Conservation (phyloP, 2,113 vertebrate species). For the Neodontobutis hainanensis region DNA sequence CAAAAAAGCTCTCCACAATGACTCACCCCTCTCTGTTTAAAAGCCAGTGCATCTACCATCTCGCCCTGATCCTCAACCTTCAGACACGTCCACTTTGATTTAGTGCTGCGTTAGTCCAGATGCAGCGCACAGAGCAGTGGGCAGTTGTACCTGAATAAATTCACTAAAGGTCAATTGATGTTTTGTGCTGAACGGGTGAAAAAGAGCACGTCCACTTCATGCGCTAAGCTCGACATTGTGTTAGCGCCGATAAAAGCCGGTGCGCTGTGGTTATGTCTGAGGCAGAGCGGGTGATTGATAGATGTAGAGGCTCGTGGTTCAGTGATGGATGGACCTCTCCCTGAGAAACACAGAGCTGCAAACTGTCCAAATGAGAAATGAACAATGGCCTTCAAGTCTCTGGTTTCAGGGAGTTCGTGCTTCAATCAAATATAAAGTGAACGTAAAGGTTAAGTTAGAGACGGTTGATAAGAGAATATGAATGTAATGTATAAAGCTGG, state of each 20-base stretch:
- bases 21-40: too few relatives aligned
- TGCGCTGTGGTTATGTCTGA: not conserved
- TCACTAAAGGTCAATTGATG: not conserved
- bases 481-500: too few relatives aligned
- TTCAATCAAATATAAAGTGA: too few relatives aligned
- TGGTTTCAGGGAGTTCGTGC: slow-evolving; percentile 4
- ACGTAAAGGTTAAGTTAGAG: too few relatives aligned
- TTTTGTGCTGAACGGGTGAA: slow-evolving; percentile 12
- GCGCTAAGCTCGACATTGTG: slow-evolving; percentile 14
- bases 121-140: too few relatives aligned
- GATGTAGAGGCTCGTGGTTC: slow-evolving; percentile 23
- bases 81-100: not conserved
- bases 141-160: not conserved
- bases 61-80: not conserved
- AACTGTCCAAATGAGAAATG: slow-evolving; percentile 34
- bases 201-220: not conserved
- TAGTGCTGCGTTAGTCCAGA: too few relatives aligned
- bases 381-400: slow-evolving; percentile 18
- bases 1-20: too few relatives aligned
- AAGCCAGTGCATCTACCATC: too few relatives aligned
- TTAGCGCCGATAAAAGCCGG: slow-evolving; percentile 23
- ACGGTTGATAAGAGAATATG: too few relatives aligned
- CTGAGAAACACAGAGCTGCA: slow-evolving; percentile 31
- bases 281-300: slow-evolving; percentile 25
- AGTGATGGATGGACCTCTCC: slow-evolving; percentile 38